Base-by-base conservation (phyloP, 2,888 invertebrate species). In the Tachina lurida region DNA sequence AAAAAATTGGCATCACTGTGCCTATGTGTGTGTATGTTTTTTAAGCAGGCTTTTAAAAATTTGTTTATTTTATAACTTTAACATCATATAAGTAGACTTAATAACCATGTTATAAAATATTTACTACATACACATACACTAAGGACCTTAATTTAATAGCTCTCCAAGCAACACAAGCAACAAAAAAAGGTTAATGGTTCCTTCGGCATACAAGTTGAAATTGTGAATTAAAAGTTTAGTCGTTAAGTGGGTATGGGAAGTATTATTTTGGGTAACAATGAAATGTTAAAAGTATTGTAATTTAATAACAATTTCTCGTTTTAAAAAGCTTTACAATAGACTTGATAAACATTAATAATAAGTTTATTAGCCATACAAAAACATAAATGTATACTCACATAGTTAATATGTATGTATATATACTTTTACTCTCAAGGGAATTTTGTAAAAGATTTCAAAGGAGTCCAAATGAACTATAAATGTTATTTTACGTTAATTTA, bases 81-180 rank as follows among this genome's bases (percentile, higher is more conserved):
- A 91, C 91, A 90, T 91, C 89, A 89, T 89, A 90, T 90, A 90
- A 90, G 90, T 91, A 91, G 91, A 89, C 90, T 89, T 90, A 90
- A 90, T 90, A 90, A 90, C 75, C 88, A 88, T 88, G 87, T 89
- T 88, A 89, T 90, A 88, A 91, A 91, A 91, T 89, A 91, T 90
- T 82, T 65, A 82, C 71, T 70, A 78, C 49, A 73, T 52, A 63
- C 47, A 60, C 47, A 73, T 10, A 17, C 56, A 91, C 70, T 89
- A 62, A 78, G 74, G 68, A 78, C 52, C 65, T 78, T 84, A 70
- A 84, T 84, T 84, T 84, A 84, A 84, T 84, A 74, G 73, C 68
- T 70, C 78, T 84, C 68, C 74, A 43, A 45, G 47, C 67, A 78
- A 31, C 65, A 45, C 12, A 68, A 3, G 54, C 15, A 19, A 62